These are phyloP conservation scores for Calephelis virginiensis DNA, from an alignment of 1,140 invertebrate genomes.

Conservation along the genomic window DNA sequence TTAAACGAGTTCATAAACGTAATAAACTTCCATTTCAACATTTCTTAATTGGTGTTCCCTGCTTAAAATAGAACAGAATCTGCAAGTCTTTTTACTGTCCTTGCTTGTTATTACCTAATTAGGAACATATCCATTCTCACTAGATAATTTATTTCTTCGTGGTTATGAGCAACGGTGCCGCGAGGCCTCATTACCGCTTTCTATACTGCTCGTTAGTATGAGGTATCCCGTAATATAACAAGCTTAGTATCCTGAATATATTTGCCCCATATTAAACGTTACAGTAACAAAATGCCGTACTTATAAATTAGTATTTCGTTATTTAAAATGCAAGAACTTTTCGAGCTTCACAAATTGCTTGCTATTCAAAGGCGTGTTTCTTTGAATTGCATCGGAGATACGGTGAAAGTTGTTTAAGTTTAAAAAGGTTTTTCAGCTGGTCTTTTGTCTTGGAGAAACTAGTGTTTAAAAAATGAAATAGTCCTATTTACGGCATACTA, in stretches of 20 bases:
- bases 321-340: constrained; percentile 5
- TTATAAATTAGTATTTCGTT: neutral
- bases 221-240: constrained; percentile 20
- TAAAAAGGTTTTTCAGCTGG: constrained; percentile 10
- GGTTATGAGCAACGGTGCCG: constrained; percentile 16
- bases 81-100: too few species aligned
- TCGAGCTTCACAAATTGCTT: constrained; percentile 9
- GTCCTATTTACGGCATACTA: neutral
- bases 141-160: neutral
- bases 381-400: constrained; percentile 10
- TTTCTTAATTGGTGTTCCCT: too few species aligned
- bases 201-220: constrained; percentile 16
- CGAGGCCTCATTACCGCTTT: constrained; percentile 26
- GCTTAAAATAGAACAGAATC: too few species aligned
- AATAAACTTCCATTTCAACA: too few species aligned
- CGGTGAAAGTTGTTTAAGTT: constrained; percentile 10
- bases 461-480: neutral
- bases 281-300: neutral
- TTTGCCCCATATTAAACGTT: neutral
- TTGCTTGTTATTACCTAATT: too few species aligned
- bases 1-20: too few species aligned
- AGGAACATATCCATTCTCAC: neutral
- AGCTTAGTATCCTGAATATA: constrained; percentile 23
- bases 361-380: constrained; percentile 11
- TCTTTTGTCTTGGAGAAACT: neutral